Evolutionary conservation across 2,888 invertebrate genomes (phyloP), one percentile per base, ranked within the genome.

Genomic region (Desoria tigrina): DNA sequence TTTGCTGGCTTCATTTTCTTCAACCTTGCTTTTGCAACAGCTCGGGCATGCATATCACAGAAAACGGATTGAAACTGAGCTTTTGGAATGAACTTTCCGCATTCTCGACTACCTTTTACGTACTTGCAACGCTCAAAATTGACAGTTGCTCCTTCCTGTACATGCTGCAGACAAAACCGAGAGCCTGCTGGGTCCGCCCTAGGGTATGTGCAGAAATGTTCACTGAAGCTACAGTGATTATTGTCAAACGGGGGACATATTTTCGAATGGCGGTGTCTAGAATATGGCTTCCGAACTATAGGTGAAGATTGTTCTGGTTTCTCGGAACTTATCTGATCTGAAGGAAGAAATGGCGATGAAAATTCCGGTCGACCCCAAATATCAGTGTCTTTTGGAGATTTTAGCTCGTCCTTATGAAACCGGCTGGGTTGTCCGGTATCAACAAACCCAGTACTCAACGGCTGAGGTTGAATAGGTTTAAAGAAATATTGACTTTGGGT

Each of bases 231-330:
- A 24, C 57, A 57, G 26, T 57, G 39, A 23, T 57, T 57, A 18
- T 57, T 57, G 6, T 57, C 57, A 42, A 57, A 57, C 4, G 57
- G 57, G 9, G 57, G 57, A 57, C 42, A 57, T n/a, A 57, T 28
- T 7, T 27, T 4, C 3, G 42, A 21, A 57, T 57, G 57, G 4
- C 28, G 57, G 18, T 42, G 57, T 3, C 57, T n/a, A 18, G 57
- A 18, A 23, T 57, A 57, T 11, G 24, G 53, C n/a, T 18, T 18
- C 21, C 11, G 21, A 7, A 11, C 18, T 9, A 18, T 7, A 7
- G 21, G 49, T 7, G 49, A 21, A 7, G 49, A 49, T 11, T 49
- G 9, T 11, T 18, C 14, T n/a, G n/a, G n/a, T n/a, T n/a, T n/a
- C n/a, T n/a, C n/a, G n/a, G n/a, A n/a, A 39, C 9, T 11, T 9